These are phyloP conservation scores for Sphaerophoria taeniata DNA, from an alignment of 2,888 invertebrate species.

Conservation along the genomic window DNA sequence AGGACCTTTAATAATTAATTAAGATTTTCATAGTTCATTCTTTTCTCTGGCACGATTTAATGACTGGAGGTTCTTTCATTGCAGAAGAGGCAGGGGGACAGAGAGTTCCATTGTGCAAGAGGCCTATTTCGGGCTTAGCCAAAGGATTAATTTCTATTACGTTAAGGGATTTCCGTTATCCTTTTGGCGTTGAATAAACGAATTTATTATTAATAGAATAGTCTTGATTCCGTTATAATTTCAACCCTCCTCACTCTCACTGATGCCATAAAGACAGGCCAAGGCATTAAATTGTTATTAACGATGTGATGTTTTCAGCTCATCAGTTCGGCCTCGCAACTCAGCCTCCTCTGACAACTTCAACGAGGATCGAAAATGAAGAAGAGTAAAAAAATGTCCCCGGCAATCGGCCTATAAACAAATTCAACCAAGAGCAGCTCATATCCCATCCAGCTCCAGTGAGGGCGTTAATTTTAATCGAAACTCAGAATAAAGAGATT, in stretches of 20 bases:
- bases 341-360: not conserved
- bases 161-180: constrained; percentile 59
- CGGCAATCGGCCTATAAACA: constrained; percentile 45
- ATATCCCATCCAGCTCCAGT: constrained; percentile 1
- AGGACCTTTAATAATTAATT: constrained; percentile 67
- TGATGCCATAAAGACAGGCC: not conserved
- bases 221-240: constrained; percentile 7
- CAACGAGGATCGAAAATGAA: not conserved
- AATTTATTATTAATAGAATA: constrained; percentile 66
- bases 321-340: not conserved
- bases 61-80: not conserved
- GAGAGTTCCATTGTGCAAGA: not conserved
- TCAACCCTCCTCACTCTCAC: constrained; percentile 14
- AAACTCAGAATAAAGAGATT: constrained; percentile 27
- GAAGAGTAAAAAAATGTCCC: constrained; percentile 32
- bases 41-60: not conserved
- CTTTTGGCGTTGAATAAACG: constrained; percentile 45
- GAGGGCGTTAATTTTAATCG: constrained; percentile 35
- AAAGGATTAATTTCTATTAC: constrained; percentile 65
- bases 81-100: too few relatives aligned
- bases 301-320: constrained; percentile 48
- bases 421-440: constrained; percentile 12
- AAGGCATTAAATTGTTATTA: constrained; percentile 63
- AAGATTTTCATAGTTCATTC: constrained; percentile 58
- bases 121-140: constrained; percentile 34